Evolutionary conservation across 1,140 invertebrate genomes (phyloP).

Genomic region (Eriosoma lanigerum): DNA sequence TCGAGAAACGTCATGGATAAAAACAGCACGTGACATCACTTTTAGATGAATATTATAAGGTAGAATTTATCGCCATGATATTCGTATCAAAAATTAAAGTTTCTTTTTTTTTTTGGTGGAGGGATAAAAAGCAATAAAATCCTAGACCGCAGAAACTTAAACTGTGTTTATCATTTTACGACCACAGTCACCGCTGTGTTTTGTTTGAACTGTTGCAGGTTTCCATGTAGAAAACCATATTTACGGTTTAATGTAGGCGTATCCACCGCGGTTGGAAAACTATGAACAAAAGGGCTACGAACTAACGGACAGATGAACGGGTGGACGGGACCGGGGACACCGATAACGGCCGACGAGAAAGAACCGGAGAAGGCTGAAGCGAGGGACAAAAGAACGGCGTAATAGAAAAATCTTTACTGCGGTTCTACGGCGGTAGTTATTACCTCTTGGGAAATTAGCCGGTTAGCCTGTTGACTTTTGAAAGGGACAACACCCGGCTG

Average conservation of each 20-base stretch:
- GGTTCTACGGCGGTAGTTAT: constrained; percentile 16
- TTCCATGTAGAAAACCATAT: constrained; percentile 28
- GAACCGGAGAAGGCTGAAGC: neutral
- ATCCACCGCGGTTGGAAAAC: constrained; percentile 18
- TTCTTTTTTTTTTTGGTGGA: neutral
- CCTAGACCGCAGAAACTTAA: neutral
- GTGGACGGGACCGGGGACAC: neutral
- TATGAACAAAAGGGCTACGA: constrained; percentile 26
- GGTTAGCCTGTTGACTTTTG: constrained; percentile 50
- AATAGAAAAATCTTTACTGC: constrained; percentile 49
- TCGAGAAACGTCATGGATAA: too few species aligned
- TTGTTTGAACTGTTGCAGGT: constrained; percentile 15
- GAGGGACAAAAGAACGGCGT: constrained; percentile 22
- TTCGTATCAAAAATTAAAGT: neutral
- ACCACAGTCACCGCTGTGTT: neutral
- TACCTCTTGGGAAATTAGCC: constrained; percentile 51
- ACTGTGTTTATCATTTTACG: constrained; percentile 37
- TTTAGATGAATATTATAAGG: neutral
- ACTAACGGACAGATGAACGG: too few species aligned
- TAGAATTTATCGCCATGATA: neutral
- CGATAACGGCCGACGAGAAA: neutral
- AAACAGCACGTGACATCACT: neutral
- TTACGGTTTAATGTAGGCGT: constrained; percentile 14
- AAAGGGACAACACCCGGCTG: constrained; percentile 45
- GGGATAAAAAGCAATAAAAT: neutral